Evolutionary conservation across 2,797 vertebrate species (phyloP).

Genomic region (Trachurus trachurus): DNA sequence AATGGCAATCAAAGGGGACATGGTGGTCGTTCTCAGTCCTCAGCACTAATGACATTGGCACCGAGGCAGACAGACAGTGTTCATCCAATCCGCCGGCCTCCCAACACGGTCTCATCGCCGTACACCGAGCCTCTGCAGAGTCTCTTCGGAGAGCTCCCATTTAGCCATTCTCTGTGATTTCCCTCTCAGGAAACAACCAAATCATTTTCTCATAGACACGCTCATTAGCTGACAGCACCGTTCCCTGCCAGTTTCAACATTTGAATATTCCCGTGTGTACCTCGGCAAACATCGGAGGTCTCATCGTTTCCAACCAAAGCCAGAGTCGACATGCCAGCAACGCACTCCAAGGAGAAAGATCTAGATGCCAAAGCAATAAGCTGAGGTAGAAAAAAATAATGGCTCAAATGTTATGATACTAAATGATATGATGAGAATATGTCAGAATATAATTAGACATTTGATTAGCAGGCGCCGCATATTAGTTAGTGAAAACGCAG

Average conservation of each 20-base stretch:
- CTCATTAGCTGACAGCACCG: conserved; percentile 86
- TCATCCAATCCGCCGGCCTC: conserved; percentile 75
- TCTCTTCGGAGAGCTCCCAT: conserved; percentile 85
- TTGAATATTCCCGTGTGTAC: conserved; percentile 86
- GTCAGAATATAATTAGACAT: conserved; percentile 76
- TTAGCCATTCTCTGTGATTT: conserved; percentile 88
- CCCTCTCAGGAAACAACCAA: conserved; percentile 88
- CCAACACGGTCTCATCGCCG: conserved; percentile 63
- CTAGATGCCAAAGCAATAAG: conserved; percentile 84
- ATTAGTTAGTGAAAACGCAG: conserved; percentile 61
- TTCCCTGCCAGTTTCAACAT: conserved; percentile 86
- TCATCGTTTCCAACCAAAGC: conserved; percentile 83
- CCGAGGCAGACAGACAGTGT: conserved; percentile 69
- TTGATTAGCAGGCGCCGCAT: conserved; percentile 55
- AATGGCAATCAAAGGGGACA: conserved; percentile 81
- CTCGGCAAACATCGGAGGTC: conserved; percentile 85
- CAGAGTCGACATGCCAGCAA: conserved; percentile 79
- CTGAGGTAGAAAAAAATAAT: conserved; percentile 72
- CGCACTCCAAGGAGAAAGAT: conserved; percentile 78
- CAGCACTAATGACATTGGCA: conserved; percentile 84
- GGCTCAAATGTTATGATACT: conserved; percentile 77
- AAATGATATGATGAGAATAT: conserved; percentile 76
- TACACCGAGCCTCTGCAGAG: conserved; percentile 57
- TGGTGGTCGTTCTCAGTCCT: conserved; percentile 78
- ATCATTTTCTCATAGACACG: conserved; percentile 86